Evolutionary conservation across 2,113 vertebrate species (phyloP), one percentile per base, ranked within the genome.

Genomic region (Crotalus helleri): DNA sequence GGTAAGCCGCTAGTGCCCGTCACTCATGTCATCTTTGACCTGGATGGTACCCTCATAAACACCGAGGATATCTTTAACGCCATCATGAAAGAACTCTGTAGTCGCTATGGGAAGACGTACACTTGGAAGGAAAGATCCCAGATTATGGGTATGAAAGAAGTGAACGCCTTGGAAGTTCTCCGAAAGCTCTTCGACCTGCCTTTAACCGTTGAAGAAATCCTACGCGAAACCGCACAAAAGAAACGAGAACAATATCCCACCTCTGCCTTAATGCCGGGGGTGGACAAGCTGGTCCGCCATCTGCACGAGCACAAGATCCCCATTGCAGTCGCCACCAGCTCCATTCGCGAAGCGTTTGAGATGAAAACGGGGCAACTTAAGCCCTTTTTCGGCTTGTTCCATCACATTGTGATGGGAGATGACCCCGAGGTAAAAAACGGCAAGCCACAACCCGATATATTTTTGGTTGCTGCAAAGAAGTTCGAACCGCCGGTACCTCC

Each of bases 21-120:
- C 94, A 98, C 97, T 91, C 98, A 99, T 97, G 98, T 99, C 1
- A 94, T 99, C 89, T 99, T 99, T 93, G 99, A 99, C 96, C 98
- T 99, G 99, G 99, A 99, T 93, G 99, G 99, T 53, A 96, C 99
- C 3, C 97, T 99, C 7, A 97, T 99, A 99, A 98, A 99, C 94
- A 99, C 99, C 0, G 99, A 99, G 59, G 96, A 91, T 11, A 97
- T 99, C 2, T 99, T 99, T 88, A 97, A 98, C 0, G 39, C 95
- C 4, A 97, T 98, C 19, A 99, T 97, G 3, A 97, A 98, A 90
- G 97, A 99, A 12, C 96, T 99, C 7, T 99, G 99, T 39, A 96
- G 91, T 6, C 98, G 97, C 88, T 99, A 97, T 59, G 98, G 97
- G 0, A 99, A 99, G 96, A 88, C 59, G 1, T 99, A 99, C 95